Conservation (phyloP, 2,113 vertebrate species). For the Cyanoramphus novaezelandiae region DNA sequence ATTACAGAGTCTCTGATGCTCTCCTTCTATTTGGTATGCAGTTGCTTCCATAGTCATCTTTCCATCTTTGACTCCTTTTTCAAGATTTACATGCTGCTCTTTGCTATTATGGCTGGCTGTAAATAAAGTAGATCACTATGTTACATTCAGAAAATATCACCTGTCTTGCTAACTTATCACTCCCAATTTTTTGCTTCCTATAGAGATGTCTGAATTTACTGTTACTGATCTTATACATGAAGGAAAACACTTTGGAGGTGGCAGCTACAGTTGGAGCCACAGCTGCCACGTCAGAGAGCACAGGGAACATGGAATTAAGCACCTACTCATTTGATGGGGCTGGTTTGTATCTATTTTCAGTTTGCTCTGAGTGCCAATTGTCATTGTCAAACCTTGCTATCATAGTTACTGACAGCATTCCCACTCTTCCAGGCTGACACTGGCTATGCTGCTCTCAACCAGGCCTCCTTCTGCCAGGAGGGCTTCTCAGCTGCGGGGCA, state of each 20-base stretch:
- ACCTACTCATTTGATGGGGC: background rate
- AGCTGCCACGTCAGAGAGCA: background rate
- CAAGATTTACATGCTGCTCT: background rate
- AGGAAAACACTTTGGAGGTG: background rate
- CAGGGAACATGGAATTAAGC: background rate
- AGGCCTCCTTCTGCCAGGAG: background rate
- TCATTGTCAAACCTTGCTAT: background rate
- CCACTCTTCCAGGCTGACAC: background rate
- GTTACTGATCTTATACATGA: background rate
- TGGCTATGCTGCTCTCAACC: background rate
- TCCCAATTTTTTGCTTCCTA: background rate
- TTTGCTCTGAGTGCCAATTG: background rate
- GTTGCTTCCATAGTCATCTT: background rate
- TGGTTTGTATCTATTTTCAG: background rate
- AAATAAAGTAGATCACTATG: background rate
- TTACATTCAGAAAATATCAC: background rate
- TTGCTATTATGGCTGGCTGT: background rate
- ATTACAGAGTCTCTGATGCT: background rate
- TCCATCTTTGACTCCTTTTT: background rate
- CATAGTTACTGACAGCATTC: background rate
- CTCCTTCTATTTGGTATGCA: background rate
- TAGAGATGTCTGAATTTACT: background rate
- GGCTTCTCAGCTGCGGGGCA: background rate
- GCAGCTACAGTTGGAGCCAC: background rate
- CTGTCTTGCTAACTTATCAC: conserved; percentile 2